Evolutionary conservation across 2,888 invertebrate species (phyloP).

Genomic region (Cryptocephalus moraei): DNA sequence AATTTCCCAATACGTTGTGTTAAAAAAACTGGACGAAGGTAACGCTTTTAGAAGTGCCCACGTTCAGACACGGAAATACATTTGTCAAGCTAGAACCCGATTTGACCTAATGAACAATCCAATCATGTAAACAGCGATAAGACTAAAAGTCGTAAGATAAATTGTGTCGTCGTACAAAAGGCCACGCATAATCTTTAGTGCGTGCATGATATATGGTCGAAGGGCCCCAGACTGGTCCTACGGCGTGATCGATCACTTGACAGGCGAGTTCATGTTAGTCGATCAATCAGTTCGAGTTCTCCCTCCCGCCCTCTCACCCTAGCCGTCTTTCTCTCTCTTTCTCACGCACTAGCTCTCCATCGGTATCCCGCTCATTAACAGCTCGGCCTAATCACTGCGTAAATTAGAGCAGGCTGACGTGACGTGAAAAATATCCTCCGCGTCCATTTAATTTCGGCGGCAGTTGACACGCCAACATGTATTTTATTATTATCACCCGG

Average conservation of each 20-base stretch:
- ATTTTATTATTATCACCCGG: slow-evolving; percentile 7
- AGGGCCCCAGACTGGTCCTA: slow-evolving; percentile 1
- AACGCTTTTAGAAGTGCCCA: too few relatives aligned
- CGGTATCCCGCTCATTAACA: slow-evolving; percentile 25
- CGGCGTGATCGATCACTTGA: slow-evolving; percentile 32
- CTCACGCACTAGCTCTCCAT: slow-evolving; percentile 11
- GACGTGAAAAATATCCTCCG: slow-evolving; percentile 18
- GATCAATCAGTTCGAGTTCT: slow-evolving; percentile 24
- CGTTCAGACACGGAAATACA: not conserved
- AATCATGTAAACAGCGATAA: not conserved
- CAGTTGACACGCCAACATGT: slow-evolving; percentile 10
- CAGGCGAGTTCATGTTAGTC: slow-evolving; percentile 26
- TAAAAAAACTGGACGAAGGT: too few relatives aligned
- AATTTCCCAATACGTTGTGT: too few relatives aligned
- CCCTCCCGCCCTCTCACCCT: too few relatives aligned
- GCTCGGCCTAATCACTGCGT: slow-evolving; percentile 22
- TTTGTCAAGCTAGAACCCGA: not conserved
- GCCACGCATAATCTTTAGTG: not conserved
- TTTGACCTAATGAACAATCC: not conserved
- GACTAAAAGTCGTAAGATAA: not conserved
- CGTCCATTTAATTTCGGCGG: slow-evolving; percentile 13
- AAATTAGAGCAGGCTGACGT: slow-evolving; percentile 16
- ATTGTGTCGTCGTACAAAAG: not conserved
- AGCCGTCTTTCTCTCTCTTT: too few relatives aligned
- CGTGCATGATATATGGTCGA: not conserved